These are phyloP conservation scores for Enhydra lutris DNA, from an alignment of 2,113 vertebrate species.

Conservation along the genomic window DNA sequence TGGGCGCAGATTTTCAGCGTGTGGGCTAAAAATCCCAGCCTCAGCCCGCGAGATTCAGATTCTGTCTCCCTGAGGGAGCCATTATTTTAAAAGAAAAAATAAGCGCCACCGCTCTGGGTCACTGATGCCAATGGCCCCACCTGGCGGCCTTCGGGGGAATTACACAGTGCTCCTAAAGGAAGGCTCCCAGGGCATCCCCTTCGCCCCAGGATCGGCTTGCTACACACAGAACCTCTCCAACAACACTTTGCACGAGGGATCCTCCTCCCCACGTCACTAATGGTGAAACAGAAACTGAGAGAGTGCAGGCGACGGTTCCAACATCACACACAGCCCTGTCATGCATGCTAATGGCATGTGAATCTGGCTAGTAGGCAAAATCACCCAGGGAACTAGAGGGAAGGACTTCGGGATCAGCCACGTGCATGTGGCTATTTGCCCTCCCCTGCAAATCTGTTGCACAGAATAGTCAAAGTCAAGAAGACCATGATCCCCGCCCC, in stretches of 20 bases:
- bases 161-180: neutral
- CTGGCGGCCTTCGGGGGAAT: neutral
- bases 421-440: neutral
- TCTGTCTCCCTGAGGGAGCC: neutral
- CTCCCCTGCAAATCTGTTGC: neutral
- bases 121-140: neutral
- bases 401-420: neutral
- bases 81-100: neutral
- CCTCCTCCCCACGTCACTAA: neutral
- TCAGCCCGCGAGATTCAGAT: neutral
- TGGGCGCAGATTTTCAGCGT: neutral
- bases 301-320: neutral
- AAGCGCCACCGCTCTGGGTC: neutral
- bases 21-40: neutral
- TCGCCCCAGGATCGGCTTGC: neutral
- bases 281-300: neutral
- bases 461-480: neutral
- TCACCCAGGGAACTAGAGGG: neutral
- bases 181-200: neutral
- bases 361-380: neutral
- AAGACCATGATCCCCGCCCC: neutral
- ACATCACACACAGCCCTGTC: neutral
- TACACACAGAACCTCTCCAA: neutral
- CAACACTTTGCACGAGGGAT: neutral
- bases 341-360: neutral